Base-by-base conservation (phyloP, 1,140 invertebrate genomes). In the Brachionus paranguensis region DNA sequence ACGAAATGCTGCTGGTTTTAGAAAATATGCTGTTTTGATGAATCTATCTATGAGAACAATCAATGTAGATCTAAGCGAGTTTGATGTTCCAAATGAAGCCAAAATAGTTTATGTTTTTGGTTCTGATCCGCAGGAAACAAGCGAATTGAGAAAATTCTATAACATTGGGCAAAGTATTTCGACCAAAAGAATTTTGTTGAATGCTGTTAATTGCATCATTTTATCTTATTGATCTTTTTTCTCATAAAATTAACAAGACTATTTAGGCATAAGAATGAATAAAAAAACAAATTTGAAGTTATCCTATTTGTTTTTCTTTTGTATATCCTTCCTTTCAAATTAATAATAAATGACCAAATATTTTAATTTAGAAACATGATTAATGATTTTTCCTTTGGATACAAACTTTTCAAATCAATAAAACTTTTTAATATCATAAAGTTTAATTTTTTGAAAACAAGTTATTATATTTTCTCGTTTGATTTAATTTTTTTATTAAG, bases 21-120 rank as follows among this genome's bases (percentile, higher is more conserved):
- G 37, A 41, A 68, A 41, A 29, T 81, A 81, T 47, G 33, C 43
- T 17, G 78, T 81, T 17, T 20, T 68, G 17, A 60, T 81, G 50
- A 81, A 81, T 68, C 41, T 81, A 20, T 24, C 50, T 10, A 81
- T 24, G 20, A 37, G 29, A 37, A 41, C 29, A 14, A 24, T 45
- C 17, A 81, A 43, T 41, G 29, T 60, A 33, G 24, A 60, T 60
- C n/a, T 81, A 29, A 24, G 17, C 33, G n/a, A 29, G 2, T 50
- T 43, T 43, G n/a, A 24, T 37, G 11, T 81, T 29, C 50, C 78
- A 45, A 10, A 12, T 17, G 14, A n/a, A 5, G 33, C 43, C 24
- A 60, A 33, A 60, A 17, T 81, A 20, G 24, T 3, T 12, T 81
- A 81, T 81, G 78, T 81, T 10, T 60, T 81, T 68, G 78, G 78